Evolutionary conservation across 2,797 vertebrate genomes (phyloP).

Genomic region (Poecilia wingei): DNA sequence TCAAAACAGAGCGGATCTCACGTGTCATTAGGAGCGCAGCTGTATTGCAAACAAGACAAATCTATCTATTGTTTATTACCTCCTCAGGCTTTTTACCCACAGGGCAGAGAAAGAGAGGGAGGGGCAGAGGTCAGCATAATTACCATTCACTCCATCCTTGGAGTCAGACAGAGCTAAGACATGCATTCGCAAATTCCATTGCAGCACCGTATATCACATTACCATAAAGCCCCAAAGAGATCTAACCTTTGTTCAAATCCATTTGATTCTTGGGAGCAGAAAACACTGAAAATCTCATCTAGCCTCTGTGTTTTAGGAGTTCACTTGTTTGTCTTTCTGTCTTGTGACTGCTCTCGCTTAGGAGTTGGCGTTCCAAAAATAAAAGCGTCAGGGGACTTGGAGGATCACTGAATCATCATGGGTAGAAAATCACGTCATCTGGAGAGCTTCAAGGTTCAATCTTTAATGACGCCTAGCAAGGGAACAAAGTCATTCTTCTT

Average conservation of each 20-base stretch:
- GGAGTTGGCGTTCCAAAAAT: constrained; percentile 83
- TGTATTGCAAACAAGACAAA: constrained; percentile 77
- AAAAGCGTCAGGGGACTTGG: constrained; percentile 74
- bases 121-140: constrained; percentile 78
- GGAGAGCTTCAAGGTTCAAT: constrained; percentile 70
- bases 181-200: constrained; percentile 79
- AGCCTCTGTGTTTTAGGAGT: constrained; percentile 70
- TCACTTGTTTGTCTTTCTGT: constrained; percentile 81
- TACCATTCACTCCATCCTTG: constrained; percentile 75
- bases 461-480: constrained; percentile 47
- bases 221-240: constrained; percentile 79
- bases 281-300: constrained; percentile 71
- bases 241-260: constrained; percentile 80
- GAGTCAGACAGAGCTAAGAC: constrained; percentile 78
- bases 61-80: constrained; percentile 82
- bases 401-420: constrained; percentile 79
- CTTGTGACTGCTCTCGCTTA: constrained; percentile 81
- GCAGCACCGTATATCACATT: constrained; percentile 78
- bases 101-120: constrained; percentile 75
- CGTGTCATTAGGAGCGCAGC: constrained; percentile 66
- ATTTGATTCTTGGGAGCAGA: constrained; percentile 74
- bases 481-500: constrained; percentile 42
- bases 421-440: constrained; percentile 78
- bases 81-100: constrained; percentile 76
- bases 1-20: constrained; percentile 64